Base-by-base conservation (phyloP, 2,113 vertebrate species). In the Hirundichthys speculiger region DNA sequence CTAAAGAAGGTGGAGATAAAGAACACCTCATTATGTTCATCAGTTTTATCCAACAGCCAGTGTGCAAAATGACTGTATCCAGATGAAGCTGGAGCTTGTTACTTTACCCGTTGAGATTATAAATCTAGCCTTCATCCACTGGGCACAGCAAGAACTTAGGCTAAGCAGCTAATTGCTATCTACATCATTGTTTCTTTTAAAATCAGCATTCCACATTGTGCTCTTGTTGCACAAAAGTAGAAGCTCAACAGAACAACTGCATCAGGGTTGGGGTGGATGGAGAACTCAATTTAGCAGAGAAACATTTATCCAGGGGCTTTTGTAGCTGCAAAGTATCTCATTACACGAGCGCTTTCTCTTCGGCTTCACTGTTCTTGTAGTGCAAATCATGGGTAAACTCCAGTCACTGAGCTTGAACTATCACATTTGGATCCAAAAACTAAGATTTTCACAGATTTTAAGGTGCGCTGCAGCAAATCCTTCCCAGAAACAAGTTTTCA, bases 51-150 rank as follows among this genome's bases (percentile, higher is more conserved):
- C 52, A 59, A 24, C 48, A 63, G 38, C 49, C 8, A 49, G n/a
- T 50, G 49, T 54, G 56, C 41, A 53, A 46, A 15, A 53, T 20
- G 25, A 45, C 18, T 69, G 46, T 71, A 48, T 68, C 21, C 47
- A n/a, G n/a, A n/a, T 61, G 14, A 78, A 38, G 14, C 51, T 55
- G 50, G 9, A 43, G 57, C 70, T 85, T 59, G 85, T 88, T 79
- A 82, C 34, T 79, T 73, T 77, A 46, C 58, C 18, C n/a, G 38
- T 25, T 53, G 49, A 58, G 20, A 60, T 46, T 24, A 73, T 64
- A 67, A 65, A 79, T 61, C 30, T 21, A 61, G 41, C 21, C 20
- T 19, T 50, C 60, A 69, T 75, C 57, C 69, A 14, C 8, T 51
- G 34, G 27, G 57, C 64, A 42, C 57, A 72, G 55, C 13, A 8